phyloP scores from a whole-genome alignment of 2,888 invertebrate species.

The Sinelater perroti region DNA sequence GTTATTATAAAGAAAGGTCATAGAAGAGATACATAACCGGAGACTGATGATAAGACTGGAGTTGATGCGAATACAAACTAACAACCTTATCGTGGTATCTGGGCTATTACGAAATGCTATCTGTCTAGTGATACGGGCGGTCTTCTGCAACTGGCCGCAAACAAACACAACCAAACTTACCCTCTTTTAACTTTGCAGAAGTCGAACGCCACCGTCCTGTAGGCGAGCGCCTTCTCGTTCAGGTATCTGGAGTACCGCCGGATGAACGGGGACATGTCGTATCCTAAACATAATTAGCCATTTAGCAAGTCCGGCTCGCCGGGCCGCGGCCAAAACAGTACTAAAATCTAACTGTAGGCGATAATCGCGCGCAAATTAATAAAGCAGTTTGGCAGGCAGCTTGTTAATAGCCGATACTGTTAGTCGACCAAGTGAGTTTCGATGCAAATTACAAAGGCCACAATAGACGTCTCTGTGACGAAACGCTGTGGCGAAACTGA shows the following conservation, averaged over 20 bases:
- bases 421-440: slow-evolving; percentile 24
- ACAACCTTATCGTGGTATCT: too few relatives aligned
- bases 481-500: too few relatives aligned
- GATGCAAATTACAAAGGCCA: slow-evolving; percentile 16
- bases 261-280: slow-evolving; percentile 99
- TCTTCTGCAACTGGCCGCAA: too few relatives aligned
- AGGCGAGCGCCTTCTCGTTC: slow-evolving; percentile 98
- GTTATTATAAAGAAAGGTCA: too few relatives aligned
- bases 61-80: too few relatives aligned
- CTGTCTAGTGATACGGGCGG: too few relatives aligned
- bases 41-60: too few relatives aligned
- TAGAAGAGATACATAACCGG: too few relatives aligned
- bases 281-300: slow-evolving; percentile 78
- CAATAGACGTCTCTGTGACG: background rate
- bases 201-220: slow-evolving; percentile 97
- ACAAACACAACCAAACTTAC: slow-evolving; percentile 65
- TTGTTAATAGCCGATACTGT: slow-evolving; percentile 26
- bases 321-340: too few relatives aligned
- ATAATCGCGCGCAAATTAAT: slow-evolving; percentile 27
- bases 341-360: slow-evolving; percentile 22
- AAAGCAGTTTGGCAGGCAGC: slow-evolving; percentile 17
- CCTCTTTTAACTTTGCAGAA: slow-evolving; percentile 99
- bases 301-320: too few relatives aligned
- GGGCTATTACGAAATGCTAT: too few relatives aligned
- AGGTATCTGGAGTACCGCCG: slow-evolving; percentile 97